Percentiles rank a stretch among this genome's conserved stretches.
Conservation (phyloP, 2,888 invertebrate species). For the Selenia dentaria region DNA sequence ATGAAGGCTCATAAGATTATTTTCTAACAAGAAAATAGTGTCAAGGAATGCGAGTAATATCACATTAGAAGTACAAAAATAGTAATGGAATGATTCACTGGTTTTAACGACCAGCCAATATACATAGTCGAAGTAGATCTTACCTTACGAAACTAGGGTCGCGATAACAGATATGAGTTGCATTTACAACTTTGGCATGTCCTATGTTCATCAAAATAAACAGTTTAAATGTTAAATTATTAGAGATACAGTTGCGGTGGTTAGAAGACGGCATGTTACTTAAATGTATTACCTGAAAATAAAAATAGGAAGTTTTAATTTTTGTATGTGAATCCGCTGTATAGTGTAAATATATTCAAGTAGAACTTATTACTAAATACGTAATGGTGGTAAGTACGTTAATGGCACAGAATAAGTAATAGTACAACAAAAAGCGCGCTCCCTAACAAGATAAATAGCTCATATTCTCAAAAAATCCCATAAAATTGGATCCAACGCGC, state of each 20-base stretch:
- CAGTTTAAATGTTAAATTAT: constrained; percentile 6
- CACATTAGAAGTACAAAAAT: constrained; percentile 9
- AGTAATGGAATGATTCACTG: constrained; percentile 32
- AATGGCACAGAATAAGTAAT: too few species aligned
- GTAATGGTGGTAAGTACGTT: too few species aligned
- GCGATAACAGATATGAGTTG: constrained; percentile 19
- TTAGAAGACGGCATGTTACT: constrained; percentile 6
- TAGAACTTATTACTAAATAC: too few species aligned
- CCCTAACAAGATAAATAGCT: too few species aligned
- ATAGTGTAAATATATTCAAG: too few species aligned
- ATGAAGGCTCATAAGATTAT: constrained; percentile 28
- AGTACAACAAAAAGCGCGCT: too few species aligned
- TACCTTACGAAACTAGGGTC: constrained; percentile 13
- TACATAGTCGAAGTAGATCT: too few species aligned
- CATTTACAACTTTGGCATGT: constrained; percentile 14
- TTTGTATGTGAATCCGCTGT: too few species aligned
- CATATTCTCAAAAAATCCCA: too few species aligned
- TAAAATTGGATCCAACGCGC: too few species aligned
- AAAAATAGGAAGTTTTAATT: too few species aligned
- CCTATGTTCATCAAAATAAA: constrained; percentile 8
- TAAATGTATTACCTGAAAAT: constrained; percentile 7
- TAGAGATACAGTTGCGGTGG: constrained; percentile 24
- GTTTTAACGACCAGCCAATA: constrained; percentile 1
- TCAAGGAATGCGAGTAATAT: constrained; percentile 28
- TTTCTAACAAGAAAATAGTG: constrained; percentile 13